These are phyloP conservation scores for Molorchus minor DNA, from an alignment of 2,888 invertebrate genomes.

Conservation along the genomic window DNA sequence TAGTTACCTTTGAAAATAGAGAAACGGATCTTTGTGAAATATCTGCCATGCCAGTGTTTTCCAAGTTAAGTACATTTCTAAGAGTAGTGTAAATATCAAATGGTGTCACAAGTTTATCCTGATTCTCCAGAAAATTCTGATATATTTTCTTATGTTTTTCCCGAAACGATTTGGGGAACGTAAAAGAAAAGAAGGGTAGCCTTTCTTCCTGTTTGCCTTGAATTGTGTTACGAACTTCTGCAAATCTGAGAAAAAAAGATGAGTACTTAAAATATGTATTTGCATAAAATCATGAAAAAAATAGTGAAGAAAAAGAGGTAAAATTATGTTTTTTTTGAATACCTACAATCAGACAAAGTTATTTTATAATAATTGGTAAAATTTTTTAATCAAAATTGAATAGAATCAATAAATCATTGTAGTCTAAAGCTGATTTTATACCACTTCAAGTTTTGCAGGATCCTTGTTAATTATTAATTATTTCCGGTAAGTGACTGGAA, in stretches of 20 bases:
- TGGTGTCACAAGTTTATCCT: conserved; percentile 79
- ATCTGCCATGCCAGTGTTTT: conserved; percentile 64
- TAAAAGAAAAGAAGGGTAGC: conserved; percentile 84
- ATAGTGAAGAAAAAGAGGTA: too few relatives aligned
- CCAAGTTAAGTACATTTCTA: conserved; percentile 70
- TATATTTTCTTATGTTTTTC: conserved; percentile 69
- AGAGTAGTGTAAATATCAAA: conserved; percentile 90
- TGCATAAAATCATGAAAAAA: background rate
- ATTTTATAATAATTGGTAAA: too few relatives aligned
- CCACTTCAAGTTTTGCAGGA: too few relatives aligned
- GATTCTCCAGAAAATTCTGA: conserved; percentile 71
- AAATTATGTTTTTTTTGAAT: too few relatives aligned
- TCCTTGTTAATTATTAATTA: too few relatives aligned
- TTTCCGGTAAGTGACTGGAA: too few relatives aligned
- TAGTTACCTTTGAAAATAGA: conserved; percentile 69
- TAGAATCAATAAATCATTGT: too few relatives aligned
- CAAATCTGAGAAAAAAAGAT: conserved; percentile 70
- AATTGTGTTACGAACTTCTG: conserved; percentile 81
- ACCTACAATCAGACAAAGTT: too few relatives aligned
- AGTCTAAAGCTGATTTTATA: too few relatives aligned
- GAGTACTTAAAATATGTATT: background rate
- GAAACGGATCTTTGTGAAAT: conserved; percentile 68
- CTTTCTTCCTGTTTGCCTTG: conserved; percentile 94
- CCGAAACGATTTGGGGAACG: conserved; percentile 77
- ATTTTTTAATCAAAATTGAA: too few relatives aligned